These are phyloP conservation scores for Pentamera pediparva DNA, from an alignment of 53 echinoderm and acorn worm genomes.

Conservation along the genomic window DNA sequence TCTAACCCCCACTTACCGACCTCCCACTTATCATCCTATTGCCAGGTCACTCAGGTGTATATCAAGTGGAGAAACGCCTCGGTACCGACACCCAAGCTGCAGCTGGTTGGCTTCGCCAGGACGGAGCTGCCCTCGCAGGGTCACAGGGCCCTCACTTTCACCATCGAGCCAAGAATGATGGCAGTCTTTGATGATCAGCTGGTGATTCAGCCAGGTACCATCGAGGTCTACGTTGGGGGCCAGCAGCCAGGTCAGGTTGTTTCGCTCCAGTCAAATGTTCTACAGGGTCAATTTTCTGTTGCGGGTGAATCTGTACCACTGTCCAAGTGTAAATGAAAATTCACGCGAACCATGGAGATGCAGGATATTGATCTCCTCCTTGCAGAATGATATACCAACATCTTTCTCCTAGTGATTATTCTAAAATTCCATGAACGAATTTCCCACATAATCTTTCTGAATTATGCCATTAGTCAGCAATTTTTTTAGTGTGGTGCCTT, in stretches of 20 bases:
- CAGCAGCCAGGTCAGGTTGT: conserved; percentile 61
- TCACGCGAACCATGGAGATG: too few species aligned
- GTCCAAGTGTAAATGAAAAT: conserved; percentile 26
- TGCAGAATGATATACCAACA: too few species aligned
- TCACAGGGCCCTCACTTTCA: conserved; percentile 27
- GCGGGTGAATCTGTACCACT: conserved; percentile 37
- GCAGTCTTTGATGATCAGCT: conserved; percentile 50
- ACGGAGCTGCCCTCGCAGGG: conserved; percentile 27
- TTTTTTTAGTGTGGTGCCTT: too few species aligned
- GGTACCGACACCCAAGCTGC: conserved; percentile 50
- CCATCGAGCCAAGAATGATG: conserved; percentile 70
- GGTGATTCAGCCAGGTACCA: conserved; percentile 58
- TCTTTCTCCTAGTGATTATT: too few species aligned
- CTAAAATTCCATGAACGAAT: too few species aligned
- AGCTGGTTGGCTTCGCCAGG: conserved; percentile 70
- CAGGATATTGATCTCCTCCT: too few species aligned
- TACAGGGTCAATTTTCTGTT: conserved; percentile 44
- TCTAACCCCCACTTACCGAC: too few species aligned
- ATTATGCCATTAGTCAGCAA: too few species aligned
- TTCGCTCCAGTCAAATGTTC: conserved; percentile 50
- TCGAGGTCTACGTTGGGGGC: conserved; percentile 72
- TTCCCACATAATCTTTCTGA: too few species aligned
- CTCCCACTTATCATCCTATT: too few species aligned
- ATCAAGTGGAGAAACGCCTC: conserved; percentile 66
- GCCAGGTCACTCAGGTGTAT: conserved; percentile 73